phyloP scores from a whole-genome alignment of 1,140 invertebrate species.

The Drosophila nigrodunni region DNA sequence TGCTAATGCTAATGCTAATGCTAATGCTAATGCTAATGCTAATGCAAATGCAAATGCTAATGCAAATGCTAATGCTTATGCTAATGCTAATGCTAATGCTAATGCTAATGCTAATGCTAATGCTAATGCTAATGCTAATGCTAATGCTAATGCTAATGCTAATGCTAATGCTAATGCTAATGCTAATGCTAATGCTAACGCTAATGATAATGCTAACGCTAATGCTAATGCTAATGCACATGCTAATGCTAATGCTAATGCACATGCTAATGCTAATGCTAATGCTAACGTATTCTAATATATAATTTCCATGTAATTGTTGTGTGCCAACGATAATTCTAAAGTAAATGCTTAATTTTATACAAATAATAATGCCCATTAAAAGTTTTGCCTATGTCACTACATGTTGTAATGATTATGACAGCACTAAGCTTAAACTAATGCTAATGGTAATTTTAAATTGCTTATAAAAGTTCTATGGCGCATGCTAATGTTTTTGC shows the following conservation, averaged over 20 bases:
- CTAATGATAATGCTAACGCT: constrained; percentile 8
- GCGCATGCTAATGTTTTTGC: too few species aligned
- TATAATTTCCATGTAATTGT: too few species aligned
- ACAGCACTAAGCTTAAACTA: not conserved
- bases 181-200: not conserved
- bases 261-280: not conserved
- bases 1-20: constrained; percentile 12
- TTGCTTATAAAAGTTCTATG: too few species aligned
- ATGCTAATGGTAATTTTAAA: too few species aligned
- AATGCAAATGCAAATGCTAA: not conserved
- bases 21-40: constrained; percentile 2
- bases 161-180: constrained; percentile 8
- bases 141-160: not conserved
- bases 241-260: not conserved
- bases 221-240: not conserved
- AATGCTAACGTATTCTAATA: too few species aligned
- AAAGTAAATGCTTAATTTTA: too few species aligned
- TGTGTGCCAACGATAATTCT: too few species aligned
- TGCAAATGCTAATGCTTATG: constrained; percentile 5
- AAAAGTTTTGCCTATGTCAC: not conserved
- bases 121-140: not conserved
- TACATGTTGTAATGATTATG: not conserved
- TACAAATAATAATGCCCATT: too few species aligned
- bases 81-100: constrained; percentile 4
- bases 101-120: constrained; percentile 1